Percentiles rank a stretch among this genome's conserved stretches.
These are phyloP conservation scores for Ophion obscuratus DNA, from an alignment of 2,888 invertebrate species.

Conservation along the genomic window DNA sequence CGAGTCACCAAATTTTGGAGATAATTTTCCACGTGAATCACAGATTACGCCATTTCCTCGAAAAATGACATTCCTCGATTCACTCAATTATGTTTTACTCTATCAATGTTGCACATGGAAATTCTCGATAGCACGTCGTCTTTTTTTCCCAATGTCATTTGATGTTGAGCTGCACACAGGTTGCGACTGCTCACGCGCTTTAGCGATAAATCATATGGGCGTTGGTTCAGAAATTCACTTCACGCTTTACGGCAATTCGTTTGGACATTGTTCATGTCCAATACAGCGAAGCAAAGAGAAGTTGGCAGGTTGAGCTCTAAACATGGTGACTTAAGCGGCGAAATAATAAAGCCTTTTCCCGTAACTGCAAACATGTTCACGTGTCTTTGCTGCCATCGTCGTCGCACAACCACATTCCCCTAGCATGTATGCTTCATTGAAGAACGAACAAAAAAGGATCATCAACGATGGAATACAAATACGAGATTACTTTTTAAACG, in stretches of 20 bases:
- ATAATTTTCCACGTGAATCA: too few species aligned
- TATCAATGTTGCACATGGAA: neutral
- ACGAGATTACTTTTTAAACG: too few species aligned
- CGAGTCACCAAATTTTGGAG: too few species aligned
- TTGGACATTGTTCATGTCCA: slow-evolving; percentile 54
- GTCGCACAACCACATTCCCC: slow-evolving; percentile 3
- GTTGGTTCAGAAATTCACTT: slow-evolving; percentile 40
- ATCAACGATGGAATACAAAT: neutral
- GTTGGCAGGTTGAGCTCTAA: slow-evolving; percentile 47
- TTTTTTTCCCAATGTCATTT: slow-evolving; percentile 4
- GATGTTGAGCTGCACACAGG: slow-evolving; percentile 7
- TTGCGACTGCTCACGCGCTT: neutral
- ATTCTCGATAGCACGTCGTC: neutral
- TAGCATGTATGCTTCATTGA: slow-evolving; percentile 18
- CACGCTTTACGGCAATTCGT: slow-evolving; percentile 40
- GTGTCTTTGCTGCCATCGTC: slow-evolving; percentile 30
- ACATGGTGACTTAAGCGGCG: slow-evolving; percentile 24
- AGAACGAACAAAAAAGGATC: neutral
- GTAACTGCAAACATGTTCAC: slow-evolving; percentile 22
- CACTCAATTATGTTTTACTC: too few species aligned
- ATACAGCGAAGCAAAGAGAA: slow-evolving; percentile 17
- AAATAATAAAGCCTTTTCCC: slow-evolving; percentile 52
- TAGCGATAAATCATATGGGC: slow-evolving; percentile 43
- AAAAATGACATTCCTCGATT: too few species aligned
- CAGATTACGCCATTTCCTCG: too few species aligned